These are phyloP conservation scores for Poecilia picta DNA, from an alignment of 2,797 vertebrate species.

Conservation along the genomic window DNA sequence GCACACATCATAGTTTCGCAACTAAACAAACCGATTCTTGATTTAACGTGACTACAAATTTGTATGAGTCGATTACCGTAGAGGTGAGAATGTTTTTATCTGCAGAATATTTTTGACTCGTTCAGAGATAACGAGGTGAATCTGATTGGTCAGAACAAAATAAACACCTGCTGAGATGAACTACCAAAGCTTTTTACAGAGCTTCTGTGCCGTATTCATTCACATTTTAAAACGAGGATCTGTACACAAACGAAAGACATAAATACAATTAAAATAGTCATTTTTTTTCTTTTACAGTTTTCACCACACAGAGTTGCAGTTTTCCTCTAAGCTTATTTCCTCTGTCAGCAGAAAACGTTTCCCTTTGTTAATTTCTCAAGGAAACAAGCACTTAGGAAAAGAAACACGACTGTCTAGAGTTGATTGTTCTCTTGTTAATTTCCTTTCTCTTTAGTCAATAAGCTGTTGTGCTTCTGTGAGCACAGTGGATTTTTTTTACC, in stretches of 20 bases:
- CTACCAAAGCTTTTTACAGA: slow-evolving; percentile 22
- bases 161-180: slow-evolving; percentile 59
- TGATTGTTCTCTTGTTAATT: slow-evolving; percentile 20
- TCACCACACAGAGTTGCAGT: slow-evolving; percentile 3
- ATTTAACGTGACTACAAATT: background rate
- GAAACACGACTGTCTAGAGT: slow-evolving; percentile 46
- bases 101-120: background rate
- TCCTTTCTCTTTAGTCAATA: slow-evolving; percentile 18
- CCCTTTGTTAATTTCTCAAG: slow-evolving; percentile 62
- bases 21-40: slow-evolving; percentile 19
- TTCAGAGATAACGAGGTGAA: slow-evolving; percentile 27
- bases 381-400: slow-evolving; percentile 62
- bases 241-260: slow-evolving; percentile 5
- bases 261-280: background rate
- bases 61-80: slow-evolving; percentile 27
- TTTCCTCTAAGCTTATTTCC: slow-evolving; percentile 32
- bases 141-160: slow-evolving; percentile 62
- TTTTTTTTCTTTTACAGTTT: background rate
- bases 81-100: slow-evolving; percentile 37
- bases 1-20: background rate
- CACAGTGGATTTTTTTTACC: slow-evolving; percentile 9
- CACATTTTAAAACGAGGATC: background rate
- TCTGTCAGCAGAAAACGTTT: slow-evolving; percentile 60
- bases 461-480: slow-evolving; percentile 28
- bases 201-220: slow-evolving; percentile 19